A percentile compares a stretch with the other conserved stretches of the same genome.
These are phyloP conservation scores for Neotoma lepida DNA, from an alignment of 2,113 vertebrate species.

Conservation along the genomic window DNA sequence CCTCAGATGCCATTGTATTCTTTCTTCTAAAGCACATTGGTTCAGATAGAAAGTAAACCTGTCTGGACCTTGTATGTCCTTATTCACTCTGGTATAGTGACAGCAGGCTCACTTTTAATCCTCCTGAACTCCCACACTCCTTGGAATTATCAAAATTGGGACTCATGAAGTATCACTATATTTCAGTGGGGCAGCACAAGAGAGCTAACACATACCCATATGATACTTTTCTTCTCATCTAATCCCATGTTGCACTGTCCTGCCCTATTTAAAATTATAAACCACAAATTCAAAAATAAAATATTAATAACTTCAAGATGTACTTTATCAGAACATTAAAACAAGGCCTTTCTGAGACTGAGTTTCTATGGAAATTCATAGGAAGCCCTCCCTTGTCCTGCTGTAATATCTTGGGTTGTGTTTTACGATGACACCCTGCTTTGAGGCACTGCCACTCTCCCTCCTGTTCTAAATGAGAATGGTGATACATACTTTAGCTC, in stretches of 20 bases:
- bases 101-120: background rate
- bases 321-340: background rate
- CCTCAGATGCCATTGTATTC: background rate
- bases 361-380: too few species aligned
- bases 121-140: background rate
- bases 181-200: background rate
- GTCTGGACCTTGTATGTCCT: background rate
- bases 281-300: background rate
- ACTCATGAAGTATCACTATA: rapidly evolving
- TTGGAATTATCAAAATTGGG: background rate
- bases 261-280: background rate
- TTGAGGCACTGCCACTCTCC: background rate
- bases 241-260: background rate
- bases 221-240: background rate
- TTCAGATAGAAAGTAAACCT: background rate
- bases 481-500: background rate
- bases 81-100: background rate
- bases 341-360: background rate
- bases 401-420: background rate
- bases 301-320: background rate
- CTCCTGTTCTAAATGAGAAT: background rate
- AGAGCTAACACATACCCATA: rapidly evolving
- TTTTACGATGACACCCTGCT: background rate
- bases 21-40: background rate
- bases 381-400: background rate